Evolutionary conservation across 2,797 vertebrate genomes (phyloP), one percentile per base, ranked within the genome.

Genomic region (Sebastes iracundus): DNA sequence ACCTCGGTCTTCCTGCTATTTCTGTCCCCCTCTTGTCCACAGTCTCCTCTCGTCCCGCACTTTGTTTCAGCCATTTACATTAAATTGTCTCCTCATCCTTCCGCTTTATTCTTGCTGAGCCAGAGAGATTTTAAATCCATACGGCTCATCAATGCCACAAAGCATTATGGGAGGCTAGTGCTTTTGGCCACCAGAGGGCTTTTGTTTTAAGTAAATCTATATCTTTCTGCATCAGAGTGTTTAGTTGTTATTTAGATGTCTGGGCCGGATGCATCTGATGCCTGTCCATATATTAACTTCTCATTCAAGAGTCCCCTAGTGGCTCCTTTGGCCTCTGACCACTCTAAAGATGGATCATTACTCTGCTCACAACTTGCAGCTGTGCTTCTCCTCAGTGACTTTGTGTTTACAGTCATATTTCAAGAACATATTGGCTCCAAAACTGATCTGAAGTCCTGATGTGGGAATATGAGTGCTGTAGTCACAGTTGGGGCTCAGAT

Each of bases 191-290:
- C 52, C 53, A 72, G 23, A 81, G 6, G 33, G 33, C 65, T 79
- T 61, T 16, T 63, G 32, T 72, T 62, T 82, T 58, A 42, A 59
- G n/a, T 46, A 32, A 32, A 16, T 71, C 25, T 66, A 2, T 69
- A 32, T 64, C 12, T 62, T 52, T 74, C 67, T 83, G 58, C 35
- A 73, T 70, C 67, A 61, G 62, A 46, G 58, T 28, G 42, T 75
- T 84, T 65, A 76, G 68, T 83, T 80, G 76, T 81, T 83, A 30
- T 82, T 84, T 83, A 66, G 81, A 76, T 28, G 61, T 88, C 62
- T 12, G 42, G 2, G 30, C 49, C 61, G 72, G 58, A 72, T 62
- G 35, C 65, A 74, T 72, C 52, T 75, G 68, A 83, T 70, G 72
- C 35, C 60, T 53, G 30, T 53, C 72, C 12, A 63, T 46, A 27